phyloP scores from a whole-genome alignment of 2,888 invertebrate genomes.

The Anarsia innoxiella region DNA sequence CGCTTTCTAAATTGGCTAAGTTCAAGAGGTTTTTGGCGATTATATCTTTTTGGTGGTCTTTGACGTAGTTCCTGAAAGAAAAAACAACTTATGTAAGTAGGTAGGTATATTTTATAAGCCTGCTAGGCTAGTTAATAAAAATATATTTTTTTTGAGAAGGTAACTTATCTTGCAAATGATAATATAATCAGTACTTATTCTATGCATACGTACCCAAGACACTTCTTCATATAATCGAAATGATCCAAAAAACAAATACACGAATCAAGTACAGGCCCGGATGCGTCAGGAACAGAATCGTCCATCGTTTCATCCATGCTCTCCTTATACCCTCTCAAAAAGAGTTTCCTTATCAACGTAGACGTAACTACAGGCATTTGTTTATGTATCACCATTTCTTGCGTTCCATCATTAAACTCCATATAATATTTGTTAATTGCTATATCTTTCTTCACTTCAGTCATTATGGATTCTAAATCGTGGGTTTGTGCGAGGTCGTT shows the following conservation, averaged over 20 bases:
- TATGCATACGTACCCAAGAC: conserved; percentile 1
- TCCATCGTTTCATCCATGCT: not conserved
- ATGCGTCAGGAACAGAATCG: not conserved
- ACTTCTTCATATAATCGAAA: not conserved
- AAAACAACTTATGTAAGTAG: not conserved
- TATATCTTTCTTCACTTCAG: conserved; percentile 8
- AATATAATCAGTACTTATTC: not conserved
- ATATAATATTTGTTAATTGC: conserved; percentile 5
- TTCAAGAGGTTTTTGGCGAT: not conserved
- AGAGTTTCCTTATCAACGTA: conserved; percentile 10
- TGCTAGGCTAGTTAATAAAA: not conserved
- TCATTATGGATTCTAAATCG: conserved; percentile 12
- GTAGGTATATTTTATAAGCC: not conserved
- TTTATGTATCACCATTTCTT: conserved; percentile 29
- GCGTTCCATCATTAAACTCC: conserved; percentile 29
- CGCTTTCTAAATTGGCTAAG: not conserved
- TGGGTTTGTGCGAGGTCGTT: conserved; percentile 1
- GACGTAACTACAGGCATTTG: conserved; percentile 13
- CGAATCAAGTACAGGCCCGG: not conserved
- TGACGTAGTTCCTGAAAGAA: not conserved
- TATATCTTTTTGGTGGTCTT: not conserved
- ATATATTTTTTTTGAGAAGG: not conserved
- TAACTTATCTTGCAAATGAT: not conserved
- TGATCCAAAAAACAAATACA: not conserved
- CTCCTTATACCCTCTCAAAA: conserved; percentile 5